These are phyloP conservation scores for Cyphomyrmex costatus DNA, from an alignment of 1,140 invertebrate genomes.

Conservation along the genomic window DNA sequence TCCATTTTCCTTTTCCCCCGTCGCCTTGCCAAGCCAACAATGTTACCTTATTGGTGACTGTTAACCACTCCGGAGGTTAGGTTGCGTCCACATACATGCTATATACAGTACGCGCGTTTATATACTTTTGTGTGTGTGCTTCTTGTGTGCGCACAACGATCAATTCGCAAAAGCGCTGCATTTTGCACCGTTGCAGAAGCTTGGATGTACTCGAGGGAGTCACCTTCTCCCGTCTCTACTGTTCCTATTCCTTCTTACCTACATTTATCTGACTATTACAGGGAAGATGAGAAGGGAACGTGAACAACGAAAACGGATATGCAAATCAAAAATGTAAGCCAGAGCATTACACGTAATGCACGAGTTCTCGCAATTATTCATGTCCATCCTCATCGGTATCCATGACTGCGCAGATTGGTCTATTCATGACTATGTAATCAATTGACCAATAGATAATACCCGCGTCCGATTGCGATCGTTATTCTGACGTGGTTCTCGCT, in stretches of 20 bases:
- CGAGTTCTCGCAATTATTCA: slow-evolving; percentile 61
- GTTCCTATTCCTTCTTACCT: slow-evolving; percentile 33
- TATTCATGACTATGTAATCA: slow-evolving; percentile 1
- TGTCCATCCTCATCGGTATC: slow-evolving; percentile 17
- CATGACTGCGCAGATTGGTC: slow-evolving; percentile 16
- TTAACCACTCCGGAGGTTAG: slow-evolving; percentile 55
- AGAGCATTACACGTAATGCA: neutral
- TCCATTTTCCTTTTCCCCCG: slow-evolving; percentile 61
- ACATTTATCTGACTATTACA: slow-evolving; percentile 28
- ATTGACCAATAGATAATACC: slow-evolving; percentile 24
- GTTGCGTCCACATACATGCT: neutral
- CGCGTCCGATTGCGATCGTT: slow-evolving; percentile 40
- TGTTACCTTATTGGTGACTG: slow-evolving; percentile 60
- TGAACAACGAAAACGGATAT: slow-evolving; percentile 44
- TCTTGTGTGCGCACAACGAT: slow-evolving; percentile 25
- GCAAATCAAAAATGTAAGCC: slow-evolving; percentile 37
- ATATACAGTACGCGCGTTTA: neutral
- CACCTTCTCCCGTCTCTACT: neutral
- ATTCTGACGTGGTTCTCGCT: slow-evolving; percentile 34
- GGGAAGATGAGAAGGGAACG: neutral
- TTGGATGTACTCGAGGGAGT: slow-evolving; percentile 41
- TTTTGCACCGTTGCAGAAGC: slow-evolving; percentile 23
- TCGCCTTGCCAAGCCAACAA: slow-evolving; percentile 41
- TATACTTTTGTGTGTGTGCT: neutral
- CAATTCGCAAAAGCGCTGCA: slow-evolving; percentile 61